Evolutionary conservation across 2,797 vertebrate genomes (phyloP).

Genomic region (Falco rusticolus): DNA sequence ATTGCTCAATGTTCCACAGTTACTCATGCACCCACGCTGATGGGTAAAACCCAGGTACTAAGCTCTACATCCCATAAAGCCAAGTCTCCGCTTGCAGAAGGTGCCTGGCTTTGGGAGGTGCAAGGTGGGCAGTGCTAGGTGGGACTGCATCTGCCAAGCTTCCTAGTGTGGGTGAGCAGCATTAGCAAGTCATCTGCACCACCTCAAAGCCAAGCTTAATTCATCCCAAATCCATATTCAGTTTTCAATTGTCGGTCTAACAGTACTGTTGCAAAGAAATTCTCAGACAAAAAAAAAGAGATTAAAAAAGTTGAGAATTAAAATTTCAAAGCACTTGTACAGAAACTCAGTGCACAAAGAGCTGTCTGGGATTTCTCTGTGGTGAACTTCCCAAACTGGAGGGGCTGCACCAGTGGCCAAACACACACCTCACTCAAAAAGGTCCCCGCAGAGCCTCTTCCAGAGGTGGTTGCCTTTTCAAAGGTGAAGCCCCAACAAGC

Average conservation of each 20-base stretch:
- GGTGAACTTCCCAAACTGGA: background rate
- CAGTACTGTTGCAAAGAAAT: background rate
- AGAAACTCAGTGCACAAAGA: accelerated
- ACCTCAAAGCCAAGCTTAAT: background rate
- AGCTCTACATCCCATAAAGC: background rate
- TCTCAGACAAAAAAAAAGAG: background rate
- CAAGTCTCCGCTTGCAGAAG: background rate
- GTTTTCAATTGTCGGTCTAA: background rate
- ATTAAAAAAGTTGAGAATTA: background rate
- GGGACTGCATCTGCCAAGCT: background rate
- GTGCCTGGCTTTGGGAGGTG: background rate
- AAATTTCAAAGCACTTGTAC: background rate
- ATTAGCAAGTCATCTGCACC: background rate
- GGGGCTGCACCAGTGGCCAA: background rate
- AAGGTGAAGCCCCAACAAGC: background rate
- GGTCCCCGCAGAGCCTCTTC: background rate
- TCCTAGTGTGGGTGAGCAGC: background rate
- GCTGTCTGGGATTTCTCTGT: background rate
- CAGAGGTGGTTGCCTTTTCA: background rate
- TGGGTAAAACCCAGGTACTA: background rate
- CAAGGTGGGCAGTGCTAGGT: background rate
- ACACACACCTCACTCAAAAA: background rate
- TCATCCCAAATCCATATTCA: background rate
- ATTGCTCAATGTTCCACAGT: background rate
- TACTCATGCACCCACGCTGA: accelerated